phyloP scores from a whole-genome alignment of 1,140 invertebrate species.

The Drosophila repleta region DNA sequence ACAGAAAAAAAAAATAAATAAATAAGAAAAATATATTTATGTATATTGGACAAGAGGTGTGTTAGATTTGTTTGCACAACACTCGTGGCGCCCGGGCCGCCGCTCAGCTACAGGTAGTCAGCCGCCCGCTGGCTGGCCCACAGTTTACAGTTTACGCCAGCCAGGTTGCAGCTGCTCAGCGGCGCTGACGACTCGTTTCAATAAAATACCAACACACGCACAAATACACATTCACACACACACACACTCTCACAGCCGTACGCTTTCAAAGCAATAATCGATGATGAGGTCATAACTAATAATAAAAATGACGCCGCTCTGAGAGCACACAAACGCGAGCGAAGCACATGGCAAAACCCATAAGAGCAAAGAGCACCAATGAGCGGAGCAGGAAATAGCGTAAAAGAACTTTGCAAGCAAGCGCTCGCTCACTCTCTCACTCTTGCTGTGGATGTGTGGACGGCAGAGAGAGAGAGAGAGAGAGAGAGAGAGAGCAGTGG shows the following conservation, averaged over 20 bases:
- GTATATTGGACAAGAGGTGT: constrained; percentile 52
- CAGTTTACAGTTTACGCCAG: constrained; percentile 24
- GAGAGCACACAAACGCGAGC: constrained; percentile 40
- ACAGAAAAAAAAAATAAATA: constrained; percentile 12
- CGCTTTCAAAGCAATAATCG: constrained; percentile 75
- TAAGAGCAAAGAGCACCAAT: constrained; percentile 20
- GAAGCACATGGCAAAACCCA: constrained; percentile 48
- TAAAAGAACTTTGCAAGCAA: constrained; percentile 29
- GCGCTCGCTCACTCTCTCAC: background rate
- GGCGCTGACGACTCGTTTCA: constrained; percentile 65
- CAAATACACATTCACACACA: constrained; percentile 23
- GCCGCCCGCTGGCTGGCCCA: constrained; percentile 1
- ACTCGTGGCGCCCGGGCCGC: constrained; percentile 65
- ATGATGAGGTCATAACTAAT: constrained; percentile 84
- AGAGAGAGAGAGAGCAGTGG: background rate
- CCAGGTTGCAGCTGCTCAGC: constrained; percentile 39
- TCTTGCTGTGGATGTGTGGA: too few relatives aligned
- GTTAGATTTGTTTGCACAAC: constrained; percentile 65
- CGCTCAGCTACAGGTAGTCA: constrained; percentile 47
- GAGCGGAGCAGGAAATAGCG: constrained; percentile 37
- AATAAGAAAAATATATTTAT: background rate
- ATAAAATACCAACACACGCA: constrained; percentile 70
- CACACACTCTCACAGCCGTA: constrained; percentile 6
- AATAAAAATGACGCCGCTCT: constrained; percentile 82
- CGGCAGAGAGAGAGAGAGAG: background rate